These are phyloP conservation scores for Dorcus hopei DNA, from an alignment of 2,888 invertebrate genomes.

Conservation along the genomic window DNA sequence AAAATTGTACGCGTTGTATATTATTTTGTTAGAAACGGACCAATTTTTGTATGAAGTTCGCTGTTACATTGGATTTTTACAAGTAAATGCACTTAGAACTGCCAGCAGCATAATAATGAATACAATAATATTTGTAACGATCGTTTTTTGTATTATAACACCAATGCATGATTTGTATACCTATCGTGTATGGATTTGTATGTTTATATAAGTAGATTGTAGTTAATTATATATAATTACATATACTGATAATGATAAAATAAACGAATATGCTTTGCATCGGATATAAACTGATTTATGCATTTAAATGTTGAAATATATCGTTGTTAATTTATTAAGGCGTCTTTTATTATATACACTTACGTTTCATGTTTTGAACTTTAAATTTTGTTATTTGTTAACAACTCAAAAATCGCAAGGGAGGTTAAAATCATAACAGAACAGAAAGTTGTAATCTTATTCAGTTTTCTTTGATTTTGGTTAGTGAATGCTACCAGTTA, in stretches of 20 bases:
- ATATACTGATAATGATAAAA: constrained; percentile 13
- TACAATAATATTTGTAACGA: constrained; percentile 9
- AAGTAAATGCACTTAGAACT: not conserved
- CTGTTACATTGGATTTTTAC: not conserved
- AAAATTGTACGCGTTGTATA: constrained; percentile 10
- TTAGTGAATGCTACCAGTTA: constrained; percentile 34
- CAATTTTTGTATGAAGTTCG: not conserved
- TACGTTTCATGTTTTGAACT: not conserved
- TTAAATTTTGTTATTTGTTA: too few species aligned
- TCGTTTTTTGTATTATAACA: constrained; percentile 16
- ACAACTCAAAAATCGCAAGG: too few species aligned
- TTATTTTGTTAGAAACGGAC: constrained; percentile 1
- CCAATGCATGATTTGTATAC: constrained; percentile 11
- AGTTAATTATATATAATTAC: constrained; percentile 10
- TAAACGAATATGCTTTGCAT: constrained; percentile 32
- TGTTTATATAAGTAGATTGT: constrained; percentile 18
- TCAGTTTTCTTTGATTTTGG: not conserved
- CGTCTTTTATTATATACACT: constrained; percentile 3
- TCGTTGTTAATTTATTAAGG: constrained; percentile 37
- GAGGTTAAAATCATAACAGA: too few species aligned
- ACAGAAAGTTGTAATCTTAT: too few species aligned
- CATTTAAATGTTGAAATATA: constrained; percentile 46
- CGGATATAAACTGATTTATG: constrained; percentile 39
- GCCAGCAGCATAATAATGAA: not conserved
- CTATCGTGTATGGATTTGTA: constrained; percentile 18